Conservation (phyloP, 2,113 vertebrate genomes). For the Mesocricetus auratus region DNA sequence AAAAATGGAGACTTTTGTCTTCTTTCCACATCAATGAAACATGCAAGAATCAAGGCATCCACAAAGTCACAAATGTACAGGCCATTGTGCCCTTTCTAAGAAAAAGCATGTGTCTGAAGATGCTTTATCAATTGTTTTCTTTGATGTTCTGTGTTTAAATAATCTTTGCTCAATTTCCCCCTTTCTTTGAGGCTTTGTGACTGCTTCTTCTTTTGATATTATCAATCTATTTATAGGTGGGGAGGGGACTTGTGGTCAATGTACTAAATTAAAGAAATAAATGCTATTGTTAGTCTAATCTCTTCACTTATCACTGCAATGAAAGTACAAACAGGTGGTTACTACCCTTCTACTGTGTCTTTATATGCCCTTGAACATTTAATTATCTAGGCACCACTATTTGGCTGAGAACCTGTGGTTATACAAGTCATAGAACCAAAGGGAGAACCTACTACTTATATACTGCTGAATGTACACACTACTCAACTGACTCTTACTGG, state of each 20-base stretch:
- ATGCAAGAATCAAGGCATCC: not conserved
- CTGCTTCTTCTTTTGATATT: not conserved
- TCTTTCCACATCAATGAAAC: not conserved
- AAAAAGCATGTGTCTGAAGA: not conserved
- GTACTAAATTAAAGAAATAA: not conserved
- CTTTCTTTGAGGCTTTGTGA: conserved; percentile 8
- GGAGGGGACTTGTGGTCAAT: not conserved
- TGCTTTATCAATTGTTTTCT: not conserved
- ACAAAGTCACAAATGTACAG: not conserved
- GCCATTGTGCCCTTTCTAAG: not conserved
- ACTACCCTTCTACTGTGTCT: not conserved
- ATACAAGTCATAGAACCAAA: not conserved
- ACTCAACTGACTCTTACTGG: not conserved
- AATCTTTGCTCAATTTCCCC: not conserved
- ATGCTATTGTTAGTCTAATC: not conserved
- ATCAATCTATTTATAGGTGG: not conserved
- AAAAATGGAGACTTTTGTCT: not conserved
- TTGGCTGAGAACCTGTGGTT: not conserved
- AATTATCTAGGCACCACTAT: not conserved
- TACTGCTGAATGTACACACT: not conserved
- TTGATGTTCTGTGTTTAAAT: not conserved
- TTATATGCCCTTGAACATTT: not conserved
- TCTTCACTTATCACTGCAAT: not conserved
- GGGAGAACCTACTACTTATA: not conserved
- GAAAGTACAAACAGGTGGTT: not conserved